A percentile compares a stretch with the other conserved stretches of the same genome.
phyloP scores from a whole-genome alignment of 1,140 invertebrate genomes.

The Drosophila ironensis region DNA sequence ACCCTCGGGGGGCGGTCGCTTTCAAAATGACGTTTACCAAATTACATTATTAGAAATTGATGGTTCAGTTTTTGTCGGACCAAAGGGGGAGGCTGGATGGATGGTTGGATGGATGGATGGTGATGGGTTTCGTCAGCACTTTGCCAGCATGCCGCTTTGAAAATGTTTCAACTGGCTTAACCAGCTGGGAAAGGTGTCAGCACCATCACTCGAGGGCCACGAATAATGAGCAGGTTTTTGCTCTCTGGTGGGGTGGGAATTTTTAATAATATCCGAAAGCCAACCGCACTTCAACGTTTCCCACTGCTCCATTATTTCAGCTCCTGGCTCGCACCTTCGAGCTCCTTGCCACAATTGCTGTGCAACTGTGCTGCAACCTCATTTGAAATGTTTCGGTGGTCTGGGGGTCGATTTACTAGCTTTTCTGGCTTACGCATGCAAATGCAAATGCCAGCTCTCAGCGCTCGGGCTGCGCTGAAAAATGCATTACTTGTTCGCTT shows the following conservation, averaged over 20 bases:
- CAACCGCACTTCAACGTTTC: slow-evolving; percentile 57
- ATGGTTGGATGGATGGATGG: no score
- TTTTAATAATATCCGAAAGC: slow-evolving; percentile 54
- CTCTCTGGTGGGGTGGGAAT: slow-evolving; percentile 38
- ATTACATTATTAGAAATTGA: slow-evolving; percentile 81
- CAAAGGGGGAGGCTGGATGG: not conserved
- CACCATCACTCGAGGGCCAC: not conserved
- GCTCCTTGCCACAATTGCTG: slow-evolving; percentile 41
- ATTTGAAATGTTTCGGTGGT: slow-evolving; percentile 11
- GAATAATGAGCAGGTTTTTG: slow-evolving; percentile 22
- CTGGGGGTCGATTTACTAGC: not conserved
- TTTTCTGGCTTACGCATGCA: not conserved
- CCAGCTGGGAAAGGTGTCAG: slow-evolving; percentile 16
- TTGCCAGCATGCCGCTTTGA: slow-evolving; percentile 2
- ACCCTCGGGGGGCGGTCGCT: slow-evolving; percentile 35
- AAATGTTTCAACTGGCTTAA: slow-evolving; percentile 23
- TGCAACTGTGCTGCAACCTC: slow-evolving; percentile 39
- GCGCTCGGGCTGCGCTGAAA: slow-evolving; percentile 1
- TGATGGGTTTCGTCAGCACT: slow-evolving; percentile 24
- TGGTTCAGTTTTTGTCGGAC: slow-evolving; percentile 36
- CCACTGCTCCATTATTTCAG: slow-evolving; percentile 10
- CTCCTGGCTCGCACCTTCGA: slow-evolving; percentile 17
- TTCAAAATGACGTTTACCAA: slow-evolving; percentile 71
- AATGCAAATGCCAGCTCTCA: slow-evolving; percentile 13
- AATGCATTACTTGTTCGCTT: slow-evolving; percentile 15